phyloP scores from a whole-genome alignment of 2,113 vertebrate genomes.

The Chaetura pelagica region DNA sequence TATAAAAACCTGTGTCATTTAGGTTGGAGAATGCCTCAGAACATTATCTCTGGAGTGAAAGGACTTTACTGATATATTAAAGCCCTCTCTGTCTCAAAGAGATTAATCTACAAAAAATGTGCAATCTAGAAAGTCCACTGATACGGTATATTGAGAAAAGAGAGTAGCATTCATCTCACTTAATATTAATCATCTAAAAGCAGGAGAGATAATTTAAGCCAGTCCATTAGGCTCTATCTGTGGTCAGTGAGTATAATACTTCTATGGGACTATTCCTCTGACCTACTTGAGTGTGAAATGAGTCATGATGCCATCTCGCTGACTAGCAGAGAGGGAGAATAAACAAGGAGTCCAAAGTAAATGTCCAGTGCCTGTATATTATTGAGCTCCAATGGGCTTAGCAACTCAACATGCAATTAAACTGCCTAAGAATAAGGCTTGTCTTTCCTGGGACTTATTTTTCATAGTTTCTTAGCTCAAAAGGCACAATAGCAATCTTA shows the following conservation, averaged over 20 bases:
- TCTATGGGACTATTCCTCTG: not conserved
- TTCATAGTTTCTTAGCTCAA: not conserved
- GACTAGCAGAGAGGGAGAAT: not conserved
- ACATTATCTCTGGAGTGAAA: not conserved
- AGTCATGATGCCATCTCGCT: not conserved
- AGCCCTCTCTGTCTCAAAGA: not conserved
- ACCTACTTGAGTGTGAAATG: not conserved
- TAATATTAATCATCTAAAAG: not conserved
- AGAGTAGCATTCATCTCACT: not conserved
- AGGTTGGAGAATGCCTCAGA: not conserved
- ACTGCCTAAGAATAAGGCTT: not conserved
- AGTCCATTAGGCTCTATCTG: not conserved
- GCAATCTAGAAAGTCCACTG: not conserved
- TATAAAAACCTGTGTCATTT: slow-evolving; percentile 7
- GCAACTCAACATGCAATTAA: not conserved
- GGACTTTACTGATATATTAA: not conserved
- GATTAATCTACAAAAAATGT: not conserved
- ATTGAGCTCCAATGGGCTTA: not conserved
- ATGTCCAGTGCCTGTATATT: not conserved
- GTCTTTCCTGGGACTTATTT: not conserved
- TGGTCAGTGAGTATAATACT: not conserved
- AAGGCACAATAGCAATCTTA: not conserved
- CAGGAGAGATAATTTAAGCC: not conserved
- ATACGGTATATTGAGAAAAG: not conserved
- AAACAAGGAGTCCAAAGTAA: not conserved